Conservation (phyloP, 2,888 invertebrate species). For the Lithophane ornitopus region DNA sequence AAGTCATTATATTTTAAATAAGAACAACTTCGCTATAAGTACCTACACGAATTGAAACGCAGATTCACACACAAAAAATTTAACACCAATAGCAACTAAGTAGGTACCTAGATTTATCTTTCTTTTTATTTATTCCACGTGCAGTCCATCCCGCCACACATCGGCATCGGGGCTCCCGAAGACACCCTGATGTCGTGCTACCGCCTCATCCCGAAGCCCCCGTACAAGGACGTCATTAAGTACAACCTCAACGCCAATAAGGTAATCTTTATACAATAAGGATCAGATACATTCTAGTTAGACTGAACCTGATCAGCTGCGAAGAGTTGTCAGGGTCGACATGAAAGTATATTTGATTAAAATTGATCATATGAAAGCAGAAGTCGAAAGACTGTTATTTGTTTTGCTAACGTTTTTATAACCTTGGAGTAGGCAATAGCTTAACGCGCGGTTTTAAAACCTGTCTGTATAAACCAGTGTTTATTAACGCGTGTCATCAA, state of each 20-base stretch:
- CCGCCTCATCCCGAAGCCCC: slow-evolving; percentile 93
- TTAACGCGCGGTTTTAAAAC: background rate
- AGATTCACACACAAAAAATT: background rate
- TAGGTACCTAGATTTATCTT: background rate
- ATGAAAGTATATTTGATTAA: background rate
- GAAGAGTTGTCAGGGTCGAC: slow-evolving; percentile 5
- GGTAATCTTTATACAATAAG: slow-evolving; percentile 72
- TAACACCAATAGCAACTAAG: background rate
- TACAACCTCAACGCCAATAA: slow-evolving; percentile 94
- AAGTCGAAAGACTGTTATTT: background rate
- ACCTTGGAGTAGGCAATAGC: background rate
- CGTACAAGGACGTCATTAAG: slow-evolving; percentile 94
- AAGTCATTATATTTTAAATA: background rate
- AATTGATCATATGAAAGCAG: background rate
- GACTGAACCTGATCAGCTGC: background rate
- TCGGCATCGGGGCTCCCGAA: slow-evolving; percentile 94
- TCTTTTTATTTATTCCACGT: slow-evolving; percentile 22
- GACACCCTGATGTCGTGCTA: slow-evolving; percentile 94
- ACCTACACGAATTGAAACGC: background rate
- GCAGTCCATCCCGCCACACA: slow-evolving; percentile 92
- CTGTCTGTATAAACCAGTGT: background rate
- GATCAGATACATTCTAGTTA: background rate
- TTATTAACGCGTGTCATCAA: slow-evolving; percentile 6
- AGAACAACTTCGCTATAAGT: background rate
- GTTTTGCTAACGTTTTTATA: background rate